phyloP scores from a whole-genome alignment of 2,797 vertebrate species.

The Cephalopachus bancanus region DNA sequence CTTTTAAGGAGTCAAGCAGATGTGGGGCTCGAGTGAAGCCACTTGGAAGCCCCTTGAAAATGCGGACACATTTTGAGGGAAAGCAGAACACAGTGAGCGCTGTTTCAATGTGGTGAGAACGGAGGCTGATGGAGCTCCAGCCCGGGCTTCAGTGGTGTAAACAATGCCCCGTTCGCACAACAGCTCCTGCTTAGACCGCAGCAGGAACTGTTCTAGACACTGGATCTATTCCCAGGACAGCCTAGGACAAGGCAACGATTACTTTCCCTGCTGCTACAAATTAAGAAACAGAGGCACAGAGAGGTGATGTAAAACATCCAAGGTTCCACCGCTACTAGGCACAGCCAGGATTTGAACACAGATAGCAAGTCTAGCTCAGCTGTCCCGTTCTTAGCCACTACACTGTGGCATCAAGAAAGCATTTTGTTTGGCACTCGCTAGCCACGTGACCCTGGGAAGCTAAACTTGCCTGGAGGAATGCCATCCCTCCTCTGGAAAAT shows the following conservation, averaged over 20 bases:
- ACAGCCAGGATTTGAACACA: background rate
- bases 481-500: background rate
- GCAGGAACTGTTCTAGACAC: background rate
- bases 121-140: background rate
- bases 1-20: background rate
- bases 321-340: background rate
- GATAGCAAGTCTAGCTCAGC: background rate
- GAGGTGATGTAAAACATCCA: background rate
- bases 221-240: background rate
- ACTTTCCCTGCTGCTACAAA: background rate
- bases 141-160: background rate
- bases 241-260: background rate
- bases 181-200: fast-evolving
- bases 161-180: background rate
- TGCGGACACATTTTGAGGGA: background rate
- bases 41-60: background rate
- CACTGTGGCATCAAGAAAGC: background rate
- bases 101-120: background rate
- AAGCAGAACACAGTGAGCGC: background rate
- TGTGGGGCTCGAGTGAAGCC: background rate
- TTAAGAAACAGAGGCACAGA: background rate
- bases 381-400: background rate
- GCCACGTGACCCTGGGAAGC: background rate
- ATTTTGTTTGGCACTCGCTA: background rate
- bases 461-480: background rate